A percentile compares a stretch with the other conserved stretches of the same genome.
phyloP scores from a whole-genome alignment of 1,140 invertebrate genomes.

The Orius laevigatus region DNA sequence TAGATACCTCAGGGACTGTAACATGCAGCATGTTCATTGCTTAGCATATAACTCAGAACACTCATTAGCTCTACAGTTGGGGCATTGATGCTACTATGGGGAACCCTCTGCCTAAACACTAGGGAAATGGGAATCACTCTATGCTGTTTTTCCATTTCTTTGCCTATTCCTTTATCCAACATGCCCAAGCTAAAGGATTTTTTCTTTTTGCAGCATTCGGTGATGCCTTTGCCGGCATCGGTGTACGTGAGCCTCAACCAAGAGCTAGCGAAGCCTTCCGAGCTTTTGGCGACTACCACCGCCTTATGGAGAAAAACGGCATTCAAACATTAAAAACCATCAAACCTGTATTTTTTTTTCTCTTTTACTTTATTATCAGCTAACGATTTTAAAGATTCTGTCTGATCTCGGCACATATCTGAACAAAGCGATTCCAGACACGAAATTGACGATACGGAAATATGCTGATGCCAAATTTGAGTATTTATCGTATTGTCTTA shows the following conservation, averaged over 20 bases:
- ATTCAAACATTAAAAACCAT: constrained; percentile 78
- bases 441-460: constrained; percentile 89
- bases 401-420: constrained; percentile 90
- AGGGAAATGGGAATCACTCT: too few relatives aligned
- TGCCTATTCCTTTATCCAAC: too few relatives aligned
- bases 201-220: constrained; percentile 68
- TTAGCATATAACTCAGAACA: too few relatives aligned
- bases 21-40: too few relatives aligned
- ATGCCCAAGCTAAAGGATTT: too few relatives aligned
- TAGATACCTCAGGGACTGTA: too few relatives aligned
- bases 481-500: constrained; percentile 94
- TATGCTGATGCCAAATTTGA: constrained; percentile 98
- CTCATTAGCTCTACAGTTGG: too few relatives aligned
- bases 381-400: constrained; percentile 56
- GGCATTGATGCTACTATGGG: too few relatives aligned
- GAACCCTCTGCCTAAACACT: too few relatives aligned
- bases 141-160: too few relatives aligned
- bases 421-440: constrained; percentile 95
- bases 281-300: constrained; percentile 86
- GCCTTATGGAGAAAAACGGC: constrained; percentile 82
- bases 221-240: constrained; percentile 85
- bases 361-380: too few relatives aligned
- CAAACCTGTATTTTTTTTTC: constrained; percentile 73
- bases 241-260: constrained; percentile 87
- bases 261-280: constrained; percentile 89